Conservation (phyloP, 2,888 invertebrate species). For the Rhamphomyia laevipes region DNA sequence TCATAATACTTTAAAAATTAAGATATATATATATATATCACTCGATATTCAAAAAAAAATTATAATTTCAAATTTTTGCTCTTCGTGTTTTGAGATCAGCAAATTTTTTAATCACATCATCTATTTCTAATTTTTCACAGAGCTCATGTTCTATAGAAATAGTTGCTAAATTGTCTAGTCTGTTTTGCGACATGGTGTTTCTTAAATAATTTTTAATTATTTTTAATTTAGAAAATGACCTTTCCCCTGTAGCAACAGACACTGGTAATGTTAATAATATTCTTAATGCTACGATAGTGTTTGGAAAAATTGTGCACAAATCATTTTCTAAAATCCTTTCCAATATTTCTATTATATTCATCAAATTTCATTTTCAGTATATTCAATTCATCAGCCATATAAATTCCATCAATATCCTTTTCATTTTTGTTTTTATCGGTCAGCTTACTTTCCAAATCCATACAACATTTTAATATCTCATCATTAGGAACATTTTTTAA, state of each 20-base stretch:
- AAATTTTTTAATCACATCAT: background rate
- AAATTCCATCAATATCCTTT: too few relatives aligned
- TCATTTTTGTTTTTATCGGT: too few relatives aligned
- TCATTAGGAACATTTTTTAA: too few relatives aligned
- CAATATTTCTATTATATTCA: background rate
- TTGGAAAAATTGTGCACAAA: background rate
- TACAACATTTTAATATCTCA: too few relatives aligned
- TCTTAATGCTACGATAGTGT: background rate
- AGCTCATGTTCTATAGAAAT: background rate
- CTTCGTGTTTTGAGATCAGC: background rate
- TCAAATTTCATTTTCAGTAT: background rate
- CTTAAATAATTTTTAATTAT: background rate
- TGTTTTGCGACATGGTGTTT: background rate
- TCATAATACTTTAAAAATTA: background rate
- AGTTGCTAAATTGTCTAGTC: background rate
- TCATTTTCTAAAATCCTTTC: background rate
- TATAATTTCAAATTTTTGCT: background rate
- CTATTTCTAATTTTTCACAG: background rate
- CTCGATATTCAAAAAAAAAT: background rate
- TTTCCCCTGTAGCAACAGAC: background rate
- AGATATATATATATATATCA: background rate
- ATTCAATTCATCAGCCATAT: background rate
- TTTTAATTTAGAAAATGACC: background rate
- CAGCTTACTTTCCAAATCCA: too few relatives aligned
- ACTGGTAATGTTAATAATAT: background rate